Percentiles rank a stretch among this genome's conserved stretches.
phyloP scores from a whole-genome alignment of 2,888 invertebrate species.

The Dysmachus trigonus region DNA sequence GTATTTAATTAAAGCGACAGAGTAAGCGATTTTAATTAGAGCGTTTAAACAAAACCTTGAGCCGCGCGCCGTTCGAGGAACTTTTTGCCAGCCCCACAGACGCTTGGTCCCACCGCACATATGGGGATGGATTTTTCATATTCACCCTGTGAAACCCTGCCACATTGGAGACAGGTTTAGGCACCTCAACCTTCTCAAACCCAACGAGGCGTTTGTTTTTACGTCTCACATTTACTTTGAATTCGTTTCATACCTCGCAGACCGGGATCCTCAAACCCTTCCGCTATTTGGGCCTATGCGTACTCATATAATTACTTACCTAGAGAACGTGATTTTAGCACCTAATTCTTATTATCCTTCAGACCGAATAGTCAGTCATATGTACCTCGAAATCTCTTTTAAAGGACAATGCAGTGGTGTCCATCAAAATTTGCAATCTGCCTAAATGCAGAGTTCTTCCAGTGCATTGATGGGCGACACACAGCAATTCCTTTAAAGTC shows the following conservation, averaged over 20 bases:
- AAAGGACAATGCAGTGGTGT: background rate
- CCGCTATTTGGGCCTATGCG: background rate
- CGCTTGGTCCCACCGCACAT: background rate
- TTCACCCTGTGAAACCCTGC: background rate
- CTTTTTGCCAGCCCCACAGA: background rate
- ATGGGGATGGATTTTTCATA: background rate
- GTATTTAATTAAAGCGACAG: conserved; percentile 28
- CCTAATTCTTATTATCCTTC: background rate
- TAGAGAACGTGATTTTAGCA: background rate
- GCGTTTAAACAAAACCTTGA: conserved; percentile 32
- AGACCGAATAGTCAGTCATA: background rate
- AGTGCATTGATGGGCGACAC: conserved; percentile 9
- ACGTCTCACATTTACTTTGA: background rate
- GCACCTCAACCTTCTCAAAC: background rate
- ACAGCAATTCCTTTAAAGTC: background rate
- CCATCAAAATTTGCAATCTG: background rate
- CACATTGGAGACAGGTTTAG: background rate
- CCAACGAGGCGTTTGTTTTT: background rate
- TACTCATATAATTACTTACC: background rate
- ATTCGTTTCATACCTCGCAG: background rate
- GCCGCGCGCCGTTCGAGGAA: background rate
- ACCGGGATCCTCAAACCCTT: background rate
- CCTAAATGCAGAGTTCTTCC: background rate
- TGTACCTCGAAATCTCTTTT: background rate
- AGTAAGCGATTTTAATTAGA: conserved; percentile 30